phyloP scores from a whole-genome alignment of 2,113 vertebrate species.

The Lathamus discolor region DNA sequence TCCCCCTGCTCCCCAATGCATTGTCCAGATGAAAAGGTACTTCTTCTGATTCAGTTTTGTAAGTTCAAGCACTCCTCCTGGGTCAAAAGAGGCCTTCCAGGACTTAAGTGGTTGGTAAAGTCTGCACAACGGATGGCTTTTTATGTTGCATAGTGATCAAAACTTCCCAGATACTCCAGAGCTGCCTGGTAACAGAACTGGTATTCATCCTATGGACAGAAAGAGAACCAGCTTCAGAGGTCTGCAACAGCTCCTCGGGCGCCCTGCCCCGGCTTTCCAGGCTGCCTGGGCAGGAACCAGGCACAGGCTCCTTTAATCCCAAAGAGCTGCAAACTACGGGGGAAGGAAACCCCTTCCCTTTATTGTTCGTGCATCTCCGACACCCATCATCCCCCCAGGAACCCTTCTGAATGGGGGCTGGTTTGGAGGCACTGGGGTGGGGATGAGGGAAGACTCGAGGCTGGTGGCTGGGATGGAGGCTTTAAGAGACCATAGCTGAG shows the following conservation, averaged over 20 bases:
- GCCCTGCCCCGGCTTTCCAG: background rate
- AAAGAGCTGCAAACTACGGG: accelerated
- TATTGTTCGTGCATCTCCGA: accelerated
- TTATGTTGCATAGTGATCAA: slow-evolving; percentile 99
- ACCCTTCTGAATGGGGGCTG: accelerated
- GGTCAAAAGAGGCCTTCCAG: slow-evolving; percentile 81
- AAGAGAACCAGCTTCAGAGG: background rate
- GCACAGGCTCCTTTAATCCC: background rate
- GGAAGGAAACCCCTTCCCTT: background rate
- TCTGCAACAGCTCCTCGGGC: accelerated
- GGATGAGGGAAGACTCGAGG: accelerated
- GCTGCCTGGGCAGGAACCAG: background rate
- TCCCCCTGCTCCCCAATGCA: slow-evolving; percentile 44
- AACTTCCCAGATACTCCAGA: slow-evolving; percentile 98
- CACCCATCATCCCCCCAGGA: background rate
- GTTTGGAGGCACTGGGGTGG: no score
- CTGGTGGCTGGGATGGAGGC: background rate
- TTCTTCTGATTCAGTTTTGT: slow-evolving; percentile 68
- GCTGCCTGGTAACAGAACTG: slow-evolving; percentile 99
- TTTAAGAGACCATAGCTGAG: background rate
- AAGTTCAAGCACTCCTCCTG: slow-evolving; percentile 83
- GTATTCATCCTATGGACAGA: slow-evolving; percentile 88
- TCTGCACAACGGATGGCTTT: slow-evolving; percentile 86
- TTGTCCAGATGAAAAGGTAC: slow-evolving; percentile 61
- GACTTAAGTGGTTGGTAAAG: slow-evolving; percentile 77